Percentiles rank a stretch among this genome's conserved stretches.
Evolutionary conservation across 2,888 invertebrate genomes (phyloP).

Genomic region (Adelognathus sp.): DNA sequence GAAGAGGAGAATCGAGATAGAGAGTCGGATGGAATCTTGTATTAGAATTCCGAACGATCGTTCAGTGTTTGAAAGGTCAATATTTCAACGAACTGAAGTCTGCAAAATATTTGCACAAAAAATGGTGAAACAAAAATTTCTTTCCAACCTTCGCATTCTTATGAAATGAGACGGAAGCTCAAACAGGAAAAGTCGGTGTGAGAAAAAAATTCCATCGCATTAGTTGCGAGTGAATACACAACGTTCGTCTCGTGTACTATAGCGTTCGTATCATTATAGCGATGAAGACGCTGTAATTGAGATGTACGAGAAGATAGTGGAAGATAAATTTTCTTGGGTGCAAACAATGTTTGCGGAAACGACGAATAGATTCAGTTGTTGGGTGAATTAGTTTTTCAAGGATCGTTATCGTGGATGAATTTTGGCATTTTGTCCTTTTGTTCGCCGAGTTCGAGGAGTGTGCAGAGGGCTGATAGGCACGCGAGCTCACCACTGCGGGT

Average conservation of each 20-base stretch:
- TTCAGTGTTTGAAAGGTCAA: slow-evolving; percentile 37
- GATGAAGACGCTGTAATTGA: slow-evolving; percentile 5
- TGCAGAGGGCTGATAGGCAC: neutral
- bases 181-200: neutral
- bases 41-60: slow-evolving; percentile 7
- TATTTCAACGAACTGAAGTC: neutral
- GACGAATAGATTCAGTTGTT: neutral
- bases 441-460: too few species aligned
- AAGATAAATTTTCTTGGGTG: slow-evolving; percentile 24
- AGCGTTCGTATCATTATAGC: neutral
- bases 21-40: neutral
- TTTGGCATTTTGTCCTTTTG: neutral
- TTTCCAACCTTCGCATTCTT: neutral
- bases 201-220: neutral
- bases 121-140: neutral
- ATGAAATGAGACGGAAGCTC: neutral
- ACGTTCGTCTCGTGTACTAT: neutral
- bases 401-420: slow-evolving; percentile 35
- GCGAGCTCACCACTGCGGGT: slow-evolving; percentile 3
- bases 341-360: slow-evolving; percentile 35
- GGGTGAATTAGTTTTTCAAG: slow-evolving; percentile 24
- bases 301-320: slow-evolving; percentile 7
- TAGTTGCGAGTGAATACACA: neutral
- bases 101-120: neutral
- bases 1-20: slow-evolving; percentile 4